Evolutionary conservation across 53 echinoderm and acorn worm genomes (phyloP).

Genomic region (Zoroaster sp.): DNA sequence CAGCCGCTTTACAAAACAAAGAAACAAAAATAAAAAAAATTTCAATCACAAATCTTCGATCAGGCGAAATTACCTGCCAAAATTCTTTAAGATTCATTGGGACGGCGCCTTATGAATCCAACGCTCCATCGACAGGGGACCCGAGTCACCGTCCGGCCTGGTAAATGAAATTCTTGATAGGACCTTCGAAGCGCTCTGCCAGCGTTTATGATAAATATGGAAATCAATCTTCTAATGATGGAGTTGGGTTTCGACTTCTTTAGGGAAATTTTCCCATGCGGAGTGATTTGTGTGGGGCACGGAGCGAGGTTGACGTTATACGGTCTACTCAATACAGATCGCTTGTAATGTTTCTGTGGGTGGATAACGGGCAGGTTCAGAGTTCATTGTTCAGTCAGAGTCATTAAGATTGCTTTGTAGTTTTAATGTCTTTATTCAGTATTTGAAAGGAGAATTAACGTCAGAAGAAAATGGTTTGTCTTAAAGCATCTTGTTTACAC

Average conservation of each 20-base stretch:
- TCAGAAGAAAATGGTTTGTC: too few species aligned
- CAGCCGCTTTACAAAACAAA: background rate
- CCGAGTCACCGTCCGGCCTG: background rate
- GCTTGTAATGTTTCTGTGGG: constrained; percentile 23
- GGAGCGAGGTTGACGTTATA: constrained; percentile 42
- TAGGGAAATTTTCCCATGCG: constrained; percentile 30
- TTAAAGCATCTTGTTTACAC: too few species aligned
- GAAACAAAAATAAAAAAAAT: constrained; percentile 12
- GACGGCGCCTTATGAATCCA: constrained; percentile 25
- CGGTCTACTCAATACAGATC: constrained; percentile 3
- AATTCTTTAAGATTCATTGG: constrained; percentile 18
- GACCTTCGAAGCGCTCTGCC: background rate
- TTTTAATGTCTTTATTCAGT: background rate
- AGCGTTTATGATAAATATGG: constrained; percentile 38
- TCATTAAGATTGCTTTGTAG: background rate
- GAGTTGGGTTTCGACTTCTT: constrained; percentile 34
- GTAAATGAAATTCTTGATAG: constrained; percentile 34
- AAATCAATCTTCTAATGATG: constrained; percentile 57
- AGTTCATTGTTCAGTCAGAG: constrained; percentile 29
- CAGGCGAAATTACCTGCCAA: constrained; percentile 44
- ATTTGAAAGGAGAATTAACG: too few species aligned
- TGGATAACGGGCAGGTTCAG: constrained; percentile 11
- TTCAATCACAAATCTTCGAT: constrained; percentile 40
- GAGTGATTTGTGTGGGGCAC: constrained; percentile 32
- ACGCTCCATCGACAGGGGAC: constrained; percentile 11